Base-by-base conservation (phyloP, 2,888 invertebrate genomes). In the Galeruca laticollis region DNA sequence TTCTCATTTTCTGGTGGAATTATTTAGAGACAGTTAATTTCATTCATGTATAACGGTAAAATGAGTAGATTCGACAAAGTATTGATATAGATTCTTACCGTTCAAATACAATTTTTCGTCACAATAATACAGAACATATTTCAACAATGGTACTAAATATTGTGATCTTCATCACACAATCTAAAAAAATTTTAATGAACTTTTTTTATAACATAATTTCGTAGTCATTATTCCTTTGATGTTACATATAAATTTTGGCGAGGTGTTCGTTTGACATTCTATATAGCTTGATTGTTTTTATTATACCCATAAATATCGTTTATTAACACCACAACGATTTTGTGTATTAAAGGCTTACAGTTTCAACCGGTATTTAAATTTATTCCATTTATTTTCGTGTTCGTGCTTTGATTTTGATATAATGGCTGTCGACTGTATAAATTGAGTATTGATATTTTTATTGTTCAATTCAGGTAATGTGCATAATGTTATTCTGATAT, bases 251-350 rank as follows among this genome's bases (percentile, higher is more conserved):
- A 33, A 54, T 54, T 54, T 54, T 54, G 5, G 31, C 21, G 49
- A 13, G 31, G 54, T 15, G n/a, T 54, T 54, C n/a, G 31, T 54
- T 54, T 54, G 54, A 54, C 54, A 31, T 31, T 15, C 31, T 31
- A 13, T 26, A n/a, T 11, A 54, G 54, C 54, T 31, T 54, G 33
- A 54, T 54, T 54, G 54, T 54, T 54, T 54, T 54, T 54, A 54
- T 54, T 54, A 54, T 54, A 15, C 31, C 54, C 31, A 31, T 54
- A 54, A 54, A 54, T 54, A 54, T 31, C 54, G 31, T 54, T 54
- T 54, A 54, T 54, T 33, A 54, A 54, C 54, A 54, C 54, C 15
- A 54, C 54, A 54, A 31, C 54, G 54, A 54, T 54, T 54, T 54
- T 54, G 15, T 33, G 54, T 54, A 54, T 31, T 31, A 54, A 54